Evolutionary conservation across 2,113 vertebrate species (phyloP).

Genomic region (Andinoacara biseriatus): DNA sequence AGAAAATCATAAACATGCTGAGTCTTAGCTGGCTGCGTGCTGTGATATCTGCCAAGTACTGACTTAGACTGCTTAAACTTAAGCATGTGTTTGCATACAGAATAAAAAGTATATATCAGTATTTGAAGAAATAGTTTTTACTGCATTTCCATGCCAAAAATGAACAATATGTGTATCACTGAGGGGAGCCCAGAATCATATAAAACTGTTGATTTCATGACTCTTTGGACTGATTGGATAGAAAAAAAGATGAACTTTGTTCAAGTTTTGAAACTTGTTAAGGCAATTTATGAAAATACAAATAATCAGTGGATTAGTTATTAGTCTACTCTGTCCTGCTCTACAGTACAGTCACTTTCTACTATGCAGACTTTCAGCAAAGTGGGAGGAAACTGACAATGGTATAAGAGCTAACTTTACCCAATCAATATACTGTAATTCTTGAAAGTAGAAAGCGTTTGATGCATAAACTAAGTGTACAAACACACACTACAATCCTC

Average conservation of each 20-base stretch:
- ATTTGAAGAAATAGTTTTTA: not conserved
- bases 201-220: not conserved
- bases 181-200: too few relatives aligned
- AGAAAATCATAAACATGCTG: not conserved
- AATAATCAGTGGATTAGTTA: too few relatives aligned
- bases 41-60: constrained; percentile 1
- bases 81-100: not conserved
- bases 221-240: not conserved
- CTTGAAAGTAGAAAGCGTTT: not conserved
- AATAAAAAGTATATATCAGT: not conserved
- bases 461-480: not conserved
- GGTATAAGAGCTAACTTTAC: not conserved
- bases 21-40: not conserved
- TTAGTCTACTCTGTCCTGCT: not conserved
- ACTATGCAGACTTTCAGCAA: not conserved
- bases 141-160: not conserved
- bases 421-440: not conserved
- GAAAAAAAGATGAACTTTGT: not conserved
- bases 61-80: not conserved
- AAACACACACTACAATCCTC: not conserved
- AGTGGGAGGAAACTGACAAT: not conserved
- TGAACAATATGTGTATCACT: not conserved
- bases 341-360: not conserved
- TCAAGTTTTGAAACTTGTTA: too few relatives aligned
- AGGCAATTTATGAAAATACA: too few relatives aligned